Percentiles rank a stretch among this genome's conserved stretches.
phyloP scores from a whole-genome alignment of 2,797 vertebrate genomes.

The Aphelocoma californica region DNA sequence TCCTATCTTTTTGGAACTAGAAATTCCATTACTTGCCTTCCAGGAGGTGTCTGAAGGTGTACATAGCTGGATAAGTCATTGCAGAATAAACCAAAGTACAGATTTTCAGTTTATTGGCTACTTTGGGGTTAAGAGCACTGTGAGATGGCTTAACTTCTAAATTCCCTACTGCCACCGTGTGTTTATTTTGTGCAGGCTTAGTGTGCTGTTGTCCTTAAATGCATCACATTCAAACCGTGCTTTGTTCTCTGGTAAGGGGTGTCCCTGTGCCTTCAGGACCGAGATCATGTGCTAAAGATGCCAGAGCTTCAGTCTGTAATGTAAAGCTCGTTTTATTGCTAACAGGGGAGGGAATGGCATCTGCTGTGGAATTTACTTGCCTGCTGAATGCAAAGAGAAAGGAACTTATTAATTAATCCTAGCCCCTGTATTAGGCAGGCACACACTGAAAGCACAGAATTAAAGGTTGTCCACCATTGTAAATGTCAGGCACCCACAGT shows the following conservation, averaged over 20 bases:
- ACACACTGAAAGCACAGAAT: background rate
- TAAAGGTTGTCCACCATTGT: background rate
- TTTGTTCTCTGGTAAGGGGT: background rate
- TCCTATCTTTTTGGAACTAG: background rate
- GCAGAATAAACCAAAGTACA: background rate
- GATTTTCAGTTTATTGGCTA: background rate
- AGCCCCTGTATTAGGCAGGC: background rate
- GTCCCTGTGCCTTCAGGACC: background rate
- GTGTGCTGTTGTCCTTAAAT: background rate
- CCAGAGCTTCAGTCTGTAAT: background rate
- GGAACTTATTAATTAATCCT: background rate
- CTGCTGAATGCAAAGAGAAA: background rate
- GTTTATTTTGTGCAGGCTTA: background rate
- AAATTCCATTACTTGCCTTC: background rate
- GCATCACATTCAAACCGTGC: background rate
- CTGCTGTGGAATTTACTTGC: background rate
- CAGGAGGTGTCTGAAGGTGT: background rate
- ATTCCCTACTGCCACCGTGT: background rate
- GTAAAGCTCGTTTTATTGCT: background rate
- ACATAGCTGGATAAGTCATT: background rate
- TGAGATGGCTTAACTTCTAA: background rate
- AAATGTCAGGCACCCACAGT: background rate
- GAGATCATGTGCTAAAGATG: background rate
- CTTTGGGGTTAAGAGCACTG: background rate
- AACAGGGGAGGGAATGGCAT: background rate